phyloP scores from a whole-genome alignment of 2,888 invertebrate species.

The Protonemura montana region DNA sequence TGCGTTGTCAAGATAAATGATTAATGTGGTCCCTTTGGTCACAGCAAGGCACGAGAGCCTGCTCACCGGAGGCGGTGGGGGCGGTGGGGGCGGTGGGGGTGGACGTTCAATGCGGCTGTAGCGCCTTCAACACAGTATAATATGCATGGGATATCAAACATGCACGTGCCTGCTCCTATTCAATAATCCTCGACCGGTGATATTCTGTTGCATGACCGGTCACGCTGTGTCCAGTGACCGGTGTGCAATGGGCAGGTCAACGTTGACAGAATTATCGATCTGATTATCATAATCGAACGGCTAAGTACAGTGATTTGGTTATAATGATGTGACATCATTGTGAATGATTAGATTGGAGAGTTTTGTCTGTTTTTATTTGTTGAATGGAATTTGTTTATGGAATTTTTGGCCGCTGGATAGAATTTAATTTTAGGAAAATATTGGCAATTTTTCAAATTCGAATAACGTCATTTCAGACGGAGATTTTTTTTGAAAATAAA shows the following conservation, averaged over 20 bases:
- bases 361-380: too few relatives aligned
- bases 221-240: neutral
- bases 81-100: neutral
- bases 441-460: too few relatives aligned
- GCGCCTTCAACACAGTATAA: neutral
- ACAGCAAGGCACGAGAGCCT: slow-evolving; percentile 5
- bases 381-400: too few relatives aligned
- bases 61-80: neutral
- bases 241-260: neutral
- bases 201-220: neutral
- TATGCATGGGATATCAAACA: neutral
- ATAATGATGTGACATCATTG: neutral
- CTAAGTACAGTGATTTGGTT: neutral
- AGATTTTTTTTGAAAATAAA: too few relatives aligned
- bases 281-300: neutral
- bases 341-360: neutral
- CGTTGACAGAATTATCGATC: neutral
- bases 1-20: slow-evolving; percentile 7
- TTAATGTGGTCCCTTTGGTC: slow-evolving; percentile 12
- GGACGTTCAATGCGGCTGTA: neutral
- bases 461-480: too few relatives aligned
- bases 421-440: too few relatives aligned
- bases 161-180: neutral
- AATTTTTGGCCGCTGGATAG: too few relatives aligned
- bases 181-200: neutral